Evolutionary conservation across 23 tunicate species (phyloP).

Genomic region (Halocynthia aurantium): DNA sequence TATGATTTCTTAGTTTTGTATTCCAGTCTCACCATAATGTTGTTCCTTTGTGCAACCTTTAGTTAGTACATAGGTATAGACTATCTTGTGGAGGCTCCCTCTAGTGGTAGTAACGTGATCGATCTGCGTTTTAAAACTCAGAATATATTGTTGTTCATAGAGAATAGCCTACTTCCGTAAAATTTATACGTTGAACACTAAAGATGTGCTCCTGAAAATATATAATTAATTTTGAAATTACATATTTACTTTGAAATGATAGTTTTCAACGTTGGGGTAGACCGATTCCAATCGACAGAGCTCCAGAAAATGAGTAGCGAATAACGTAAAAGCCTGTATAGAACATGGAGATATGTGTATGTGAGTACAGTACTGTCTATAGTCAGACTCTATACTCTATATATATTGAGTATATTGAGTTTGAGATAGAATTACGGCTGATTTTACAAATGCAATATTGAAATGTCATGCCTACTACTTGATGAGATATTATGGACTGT

Average conservation of each 20-base stretch:
- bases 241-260: constrained; percentile 59
- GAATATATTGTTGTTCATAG: background rate
- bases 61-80: constrained; percentile 57
- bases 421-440: no score
- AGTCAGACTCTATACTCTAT: background rate
- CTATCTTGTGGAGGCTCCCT: constrained; percentile 47
- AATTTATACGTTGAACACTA: background rate
- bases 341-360: background rate
- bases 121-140: constrained; percentile 21
- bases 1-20: background rate
- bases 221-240: background rate
- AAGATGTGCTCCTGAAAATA: no score
- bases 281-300: constrained; percentile 75
- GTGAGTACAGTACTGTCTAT: background rate
- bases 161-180: background rate
- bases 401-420: no score
- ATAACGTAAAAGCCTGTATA: constrained; percentile 59
- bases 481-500: no score
- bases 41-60: constrained; percentile 49
- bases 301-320: constrained; percentile 81
- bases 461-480: no score
- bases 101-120: constrained; percentile 36
- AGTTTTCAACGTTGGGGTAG: constrained; percentile 76
- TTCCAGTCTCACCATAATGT: constrained; percentile 60
- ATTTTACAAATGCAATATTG: no score